Conservation (phyloP, 2,113 vertebrate genomes). For the Coptodon rendalli region DNA sequence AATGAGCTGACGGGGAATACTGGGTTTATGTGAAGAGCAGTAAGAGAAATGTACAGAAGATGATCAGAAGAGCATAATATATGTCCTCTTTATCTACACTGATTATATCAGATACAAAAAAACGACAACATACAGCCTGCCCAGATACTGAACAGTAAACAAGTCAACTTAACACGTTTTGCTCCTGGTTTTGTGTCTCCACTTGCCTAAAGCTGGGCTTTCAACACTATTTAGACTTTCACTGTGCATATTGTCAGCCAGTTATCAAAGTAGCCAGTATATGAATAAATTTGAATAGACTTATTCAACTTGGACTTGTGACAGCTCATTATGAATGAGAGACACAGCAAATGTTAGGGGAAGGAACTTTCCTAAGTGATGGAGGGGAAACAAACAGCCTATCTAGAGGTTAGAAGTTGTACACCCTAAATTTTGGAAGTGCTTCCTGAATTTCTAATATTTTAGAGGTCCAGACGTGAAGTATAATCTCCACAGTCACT, state of each 20-base stretch:
- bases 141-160: neutral
- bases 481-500: neutral
- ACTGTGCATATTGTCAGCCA: neutral
- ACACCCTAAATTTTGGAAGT: neutral
- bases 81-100: neutral
- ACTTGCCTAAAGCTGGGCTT: neutral
- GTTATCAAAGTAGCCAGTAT: neutral
- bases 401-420: neutral
- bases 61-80: neutral
- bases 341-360: neutral
- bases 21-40: neutral
- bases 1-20: neutral
- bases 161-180: neutral
- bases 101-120: neutral
- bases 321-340: neutral
- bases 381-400: neutral
- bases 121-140: accelerated
- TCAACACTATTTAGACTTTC: neutral
- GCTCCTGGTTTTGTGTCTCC: neutral
- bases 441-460: neutral
- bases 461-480: neutral
- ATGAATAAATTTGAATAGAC: neutral
- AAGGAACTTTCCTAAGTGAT: neutral
- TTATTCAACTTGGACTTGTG: neutral
- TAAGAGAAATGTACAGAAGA: neutral